phyloP scores from a whole-genome alignment of 2,797 vertebrate species.

The Lagorchestes hirsutus region DNA sequence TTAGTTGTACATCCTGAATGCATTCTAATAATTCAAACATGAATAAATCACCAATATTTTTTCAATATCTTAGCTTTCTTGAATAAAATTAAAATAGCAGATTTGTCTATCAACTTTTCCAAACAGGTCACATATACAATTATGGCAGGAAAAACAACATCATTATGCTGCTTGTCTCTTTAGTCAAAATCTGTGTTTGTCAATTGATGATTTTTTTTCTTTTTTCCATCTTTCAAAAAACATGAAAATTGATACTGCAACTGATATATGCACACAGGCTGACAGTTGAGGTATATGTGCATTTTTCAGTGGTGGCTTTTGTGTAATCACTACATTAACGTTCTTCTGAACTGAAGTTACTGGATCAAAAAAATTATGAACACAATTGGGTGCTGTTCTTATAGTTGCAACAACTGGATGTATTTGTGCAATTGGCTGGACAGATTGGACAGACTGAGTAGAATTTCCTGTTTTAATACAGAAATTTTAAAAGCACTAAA shows the following conservation, averaged over 20 bases:
- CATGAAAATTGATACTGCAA: slow-evolving; percentile 37
- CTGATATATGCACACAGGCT: neutral
- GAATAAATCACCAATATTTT: neutral
- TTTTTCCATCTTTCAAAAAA: slow-evolving; percentile 28
- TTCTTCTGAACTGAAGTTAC: slow-evolving; percentile 73
- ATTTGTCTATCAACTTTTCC: slow-evolving; percentile 43
- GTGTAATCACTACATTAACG: slow-evolving; percentile 70
- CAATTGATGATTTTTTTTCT: slow-evolving; percentile 18
- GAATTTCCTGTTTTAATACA: slow-evolving; percentile 50
- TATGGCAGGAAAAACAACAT: slow-evolving; percentile 30
- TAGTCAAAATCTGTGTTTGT: slow-evolving; percentile 48
- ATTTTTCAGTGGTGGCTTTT: slow-evolving; percentile 66
- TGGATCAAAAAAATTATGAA: slow-evolving; percentile 71
- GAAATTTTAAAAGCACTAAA: slow-evolving; percentile 52
- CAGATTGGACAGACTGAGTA: slow-evolving; percentile 60
- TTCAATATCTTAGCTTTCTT: slow-evolving; percentile 44
- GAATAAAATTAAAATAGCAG: slow-evolving; percentile 61
- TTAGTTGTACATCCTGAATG: neutral
- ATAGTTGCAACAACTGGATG: slow-evolving; percentile 68
- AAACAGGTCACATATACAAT: slow-evolving; percentile 11
- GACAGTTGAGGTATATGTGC: neutral
- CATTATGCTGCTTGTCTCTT: slow-evolving; percentile 28
- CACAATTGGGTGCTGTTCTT: slow-evolving; percentile 54
- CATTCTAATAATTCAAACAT: neutral
- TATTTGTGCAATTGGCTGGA: slow-evolving; percentile 61